phyloP scores from a whole-genome alignment of 2,113 vertebrate genomes.

The Prunella himalayana region DNA sequence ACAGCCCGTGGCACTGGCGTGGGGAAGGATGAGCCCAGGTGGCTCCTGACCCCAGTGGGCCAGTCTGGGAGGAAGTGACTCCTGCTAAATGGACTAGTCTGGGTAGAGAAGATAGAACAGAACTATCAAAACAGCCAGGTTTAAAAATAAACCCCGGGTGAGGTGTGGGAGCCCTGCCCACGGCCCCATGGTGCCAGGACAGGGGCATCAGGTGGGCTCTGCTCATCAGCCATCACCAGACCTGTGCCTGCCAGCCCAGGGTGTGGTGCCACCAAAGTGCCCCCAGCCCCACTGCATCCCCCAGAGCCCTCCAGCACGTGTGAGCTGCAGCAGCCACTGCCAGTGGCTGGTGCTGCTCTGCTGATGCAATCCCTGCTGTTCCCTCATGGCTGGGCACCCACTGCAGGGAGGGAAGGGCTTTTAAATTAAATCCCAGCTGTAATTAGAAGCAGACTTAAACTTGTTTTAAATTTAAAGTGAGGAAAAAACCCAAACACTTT shows the following conservation, averaged over 20 bases:
- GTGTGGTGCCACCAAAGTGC: fast-evolving
- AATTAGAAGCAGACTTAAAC: background rate
- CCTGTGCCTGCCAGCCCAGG: background rate
- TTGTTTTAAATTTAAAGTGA: background rate
- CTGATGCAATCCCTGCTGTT: background rate
- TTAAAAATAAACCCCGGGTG: background rate
- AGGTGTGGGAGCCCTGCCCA: background rate
- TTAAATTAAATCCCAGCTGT: background rate
- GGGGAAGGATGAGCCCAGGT: background rate
- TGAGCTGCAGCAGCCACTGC: fast-evolving
- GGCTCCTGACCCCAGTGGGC: background rate
- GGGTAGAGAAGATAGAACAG: background rate
- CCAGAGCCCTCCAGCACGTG: fast-evolving
- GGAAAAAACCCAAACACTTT: background rate
- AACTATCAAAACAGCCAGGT: background rate
- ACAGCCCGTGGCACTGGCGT: fast-evolving
- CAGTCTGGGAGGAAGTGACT: background rate
- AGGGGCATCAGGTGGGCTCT: background rate
- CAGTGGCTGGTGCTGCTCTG: fast-evolving
- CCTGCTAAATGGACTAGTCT: background rate
- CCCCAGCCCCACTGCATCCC: fast-evolving
- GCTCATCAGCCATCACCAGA: fast-evolving
- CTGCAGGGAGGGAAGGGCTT: background rate
- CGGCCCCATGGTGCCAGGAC: fast-evolving
- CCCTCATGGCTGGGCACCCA: fast-evolving